These are phyloP conservation scores for Clanis bilineata DNA, from an alignment of 2,888 invertebrate genomes.

Conservation along the genomic window DNA sequence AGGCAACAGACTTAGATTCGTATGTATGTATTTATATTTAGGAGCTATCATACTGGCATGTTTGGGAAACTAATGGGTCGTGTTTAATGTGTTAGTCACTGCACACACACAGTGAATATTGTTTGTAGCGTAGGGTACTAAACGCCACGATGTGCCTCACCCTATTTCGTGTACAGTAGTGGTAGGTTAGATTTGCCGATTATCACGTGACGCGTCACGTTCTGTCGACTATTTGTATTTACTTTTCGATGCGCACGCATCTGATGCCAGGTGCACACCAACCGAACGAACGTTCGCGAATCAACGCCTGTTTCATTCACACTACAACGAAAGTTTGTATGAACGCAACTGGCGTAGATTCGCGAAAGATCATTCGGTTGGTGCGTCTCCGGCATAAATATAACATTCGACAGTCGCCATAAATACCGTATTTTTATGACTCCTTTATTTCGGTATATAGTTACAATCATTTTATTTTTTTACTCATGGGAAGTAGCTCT, in stretches of 20 bases:
- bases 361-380: no score
- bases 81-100: neutral
- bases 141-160: conserved; percentile 73
- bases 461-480: neutral
- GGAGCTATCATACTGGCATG: neutral
- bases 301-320: no score
- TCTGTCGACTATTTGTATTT: neutral
- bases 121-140: conserved; percentile 27
- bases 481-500: neutral
- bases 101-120: neutral
- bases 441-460: neutral
- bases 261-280: no score
- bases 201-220: neutral
- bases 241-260: neutral
- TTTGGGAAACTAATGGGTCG: neutral
- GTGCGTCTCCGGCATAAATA: no score
- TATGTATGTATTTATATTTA: neutral
- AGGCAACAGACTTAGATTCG: no score
- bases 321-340: no score
- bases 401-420: neutral
- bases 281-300: no score
- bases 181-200: neutral
- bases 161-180: conserved; percentile 44
- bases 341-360: no score
- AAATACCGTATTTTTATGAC: neutral